phyloP scores from a whole-genome alignment of 2,888 invertebrate genomes.

The Melieria picta region DNA sequence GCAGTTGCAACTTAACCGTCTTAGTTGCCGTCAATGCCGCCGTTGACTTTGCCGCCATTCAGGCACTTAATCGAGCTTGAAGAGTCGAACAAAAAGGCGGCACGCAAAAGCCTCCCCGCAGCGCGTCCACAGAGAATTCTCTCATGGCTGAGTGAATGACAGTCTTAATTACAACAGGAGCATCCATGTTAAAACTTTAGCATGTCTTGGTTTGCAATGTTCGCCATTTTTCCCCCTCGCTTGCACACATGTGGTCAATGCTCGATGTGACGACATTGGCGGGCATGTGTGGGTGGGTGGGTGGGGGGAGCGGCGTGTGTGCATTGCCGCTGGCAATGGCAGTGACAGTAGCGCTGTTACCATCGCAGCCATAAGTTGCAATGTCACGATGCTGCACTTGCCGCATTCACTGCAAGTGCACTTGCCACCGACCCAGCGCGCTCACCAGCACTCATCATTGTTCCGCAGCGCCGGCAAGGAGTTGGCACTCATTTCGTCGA shows the following conservation, averaged over 20 bases:
- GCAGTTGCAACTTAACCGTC: too few relatives aligned
- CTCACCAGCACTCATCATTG: neutral
- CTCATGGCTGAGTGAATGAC: conserved; percentile 44
- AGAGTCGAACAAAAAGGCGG: conserved; percentile 13
- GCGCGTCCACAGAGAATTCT: neutral
- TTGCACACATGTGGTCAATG: neutral
- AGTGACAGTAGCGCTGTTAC: conserved; percentile 12
- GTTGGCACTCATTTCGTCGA: too few relatives aligned
- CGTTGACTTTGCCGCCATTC: conserved; percentile 28
- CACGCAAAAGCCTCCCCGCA: neutral
- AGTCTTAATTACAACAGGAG: conserved; percentile 45
- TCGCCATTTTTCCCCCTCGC: neutral
- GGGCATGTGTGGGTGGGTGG: neutral
- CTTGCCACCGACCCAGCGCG: neutral
- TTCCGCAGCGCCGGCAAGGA: neutral
- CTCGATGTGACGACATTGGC: neutral
- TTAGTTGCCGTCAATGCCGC: neutral
- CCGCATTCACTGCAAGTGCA: neutral
- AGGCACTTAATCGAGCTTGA: conserved; percentile 49
- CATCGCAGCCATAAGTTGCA: conserved; percentile 28
- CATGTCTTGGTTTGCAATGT: neutral
- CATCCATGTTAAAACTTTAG: conserved; percentile 22
- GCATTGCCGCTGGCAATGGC: conserved; percentile 16
- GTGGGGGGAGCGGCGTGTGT: conserved; percentile 7
- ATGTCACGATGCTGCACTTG: conserved; percentile 34